These are phyloP conservation scores for Carcinoscorpius rotundicauda DNA, from an alignment of 1,140 invertebrate genomes.

Conservation along the genomic window DNA sequence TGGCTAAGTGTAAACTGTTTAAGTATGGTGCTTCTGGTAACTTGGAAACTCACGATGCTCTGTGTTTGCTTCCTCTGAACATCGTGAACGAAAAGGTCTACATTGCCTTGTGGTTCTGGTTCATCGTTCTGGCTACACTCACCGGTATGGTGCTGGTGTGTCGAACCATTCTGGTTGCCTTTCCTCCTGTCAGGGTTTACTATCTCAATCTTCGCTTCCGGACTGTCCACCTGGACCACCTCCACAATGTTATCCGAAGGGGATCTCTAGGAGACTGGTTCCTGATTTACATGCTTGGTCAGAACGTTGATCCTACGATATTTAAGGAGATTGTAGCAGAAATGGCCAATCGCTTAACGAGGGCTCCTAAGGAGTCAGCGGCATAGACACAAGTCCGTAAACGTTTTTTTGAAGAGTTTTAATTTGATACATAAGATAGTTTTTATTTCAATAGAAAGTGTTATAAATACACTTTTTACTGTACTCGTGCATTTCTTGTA, in stretches of 20 bases:
- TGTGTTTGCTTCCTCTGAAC: conserved; percentile 73
- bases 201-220: conserved; percentile 74
- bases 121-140: conserved; percentile 58
- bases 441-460: no score
- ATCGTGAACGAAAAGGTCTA: conserved; percentile 85
- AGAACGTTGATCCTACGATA: conserved; percentile 87
- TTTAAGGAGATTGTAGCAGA: conserved; percentile 85
- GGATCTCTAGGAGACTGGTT: conserved; percentile 93
- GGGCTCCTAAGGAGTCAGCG: conserved; percentile 22
- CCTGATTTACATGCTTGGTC: conserved; percentile 84
- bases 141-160: conserved; percentile 60
- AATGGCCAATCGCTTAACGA: conserved; percentile 58
- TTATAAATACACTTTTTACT: no score
- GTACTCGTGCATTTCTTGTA: no score
- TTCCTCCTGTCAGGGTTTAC: conserved; percentile 74
- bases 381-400: neutral
- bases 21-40: conserved; percentile 72
- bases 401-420: no score
- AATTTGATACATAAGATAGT: no score
- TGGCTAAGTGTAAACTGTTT: conserved; percentile 79
- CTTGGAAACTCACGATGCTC: conserved; percentile 67
- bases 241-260: conserved; percentile 76
- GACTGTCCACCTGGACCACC: conserved; percentile 69
- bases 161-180: conserved; percentile 60
- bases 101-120: conserved; percentile 84